Conservation (phyloP, 2,888 invertebrate genomes). For the Drosophila cognata region DNA sequence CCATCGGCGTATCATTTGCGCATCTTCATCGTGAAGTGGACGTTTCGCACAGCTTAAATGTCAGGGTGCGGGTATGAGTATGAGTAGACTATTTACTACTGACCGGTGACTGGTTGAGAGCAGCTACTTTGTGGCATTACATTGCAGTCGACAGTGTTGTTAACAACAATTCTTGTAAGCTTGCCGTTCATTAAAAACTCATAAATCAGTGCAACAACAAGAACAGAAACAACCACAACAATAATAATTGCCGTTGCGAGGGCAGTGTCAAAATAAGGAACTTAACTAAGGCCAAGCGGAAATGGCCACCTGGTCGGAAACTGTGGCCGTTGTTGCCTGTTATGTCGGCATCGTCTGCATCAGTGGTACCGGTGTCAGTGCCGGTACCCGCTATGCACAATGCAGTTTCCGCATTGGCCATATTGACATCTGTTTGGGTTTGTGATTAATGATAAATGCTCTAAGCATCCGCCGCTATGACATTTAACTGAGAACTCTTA, state of each 20-base stretch:
- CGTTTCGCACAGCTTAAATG: slow-evolving; percentile 56
- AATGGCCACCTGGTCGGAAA: slow-evolving; percentile 58
- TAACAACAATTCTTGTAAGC: slow-evolving; percentile 80
- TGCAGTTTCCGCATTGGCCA: slow-evolving; percentile 69
- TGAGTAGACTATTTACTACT: slow-evolving; percentile 22
- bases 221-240: slow-evolving; percentile 28
- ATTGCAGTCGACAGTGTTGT: slow-evolving; percentile 61
- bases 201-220: slow-evolving; percentile 70
- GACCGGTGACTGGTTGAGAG: slow-evolving; percentile 42
- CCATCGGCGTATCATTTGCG: slow-evolving; percentile 70
- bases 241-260: slow-evolving; percentile 71
- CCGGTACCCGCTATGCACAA: slow-evolving; percentile 29
- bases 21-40: slow-evolving; percentile 62
- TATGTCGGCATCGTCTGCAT: slow-evolving; percentile 27
- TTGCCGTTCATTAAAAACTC: slow-evolving; percentile 80
- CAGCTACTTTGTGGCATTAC: slow-evolving; percentile 52
- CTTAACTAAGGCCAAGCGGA: slow-evolving; percentile 42
- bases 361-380: slow-evolving; percentile 20
- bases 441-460: slow-evolving; percentile 79
- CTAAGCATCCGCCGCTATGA: slow-evolving; percentile 76
- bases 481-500: slow-evolving; percentile 56
- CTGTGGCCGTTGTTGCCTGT: slow-evolving; percentile 22
- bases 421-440: slow-evolving; percentile 71
- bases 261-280: slow-evolving; percentile 66
- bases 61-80: slow-evolving; percentile 40